A percentile compares a stretch with the other conserved stretches of the same genome.
phyloP scores from a whole-genome alignment of 2,113 vertebrate species.

The Bos indicus region DNA sequence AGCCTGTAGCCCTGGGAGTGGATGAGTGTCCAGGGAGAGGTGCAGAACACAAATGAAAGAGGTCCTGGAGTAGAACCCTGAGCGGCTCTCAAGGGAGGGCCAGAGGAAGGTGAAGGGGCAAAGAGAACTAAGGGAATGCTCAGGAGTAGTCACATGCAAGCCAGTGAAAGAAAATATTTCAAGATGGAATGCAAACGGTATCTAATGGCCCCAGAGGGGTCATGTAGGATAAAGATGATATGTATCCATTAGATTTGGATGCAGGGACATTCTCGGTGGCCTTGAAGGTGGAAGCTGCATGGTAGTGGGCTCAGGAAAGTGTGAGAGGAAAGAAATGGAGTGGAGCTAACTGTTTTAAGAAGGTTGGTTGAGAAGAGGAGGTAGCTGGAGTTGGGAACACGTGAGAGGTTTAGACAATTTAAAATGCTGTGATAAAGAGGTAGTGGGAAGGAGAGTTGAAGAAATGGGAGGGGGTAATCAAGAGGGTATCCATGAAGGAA shows the following conservation, averaged over 20 bases:
- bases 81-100: neutral
- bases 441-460: neutral
- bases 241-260: neutral
- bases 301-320: neutral
- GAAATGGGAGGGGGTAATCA: neutral
- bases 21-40: neutral
- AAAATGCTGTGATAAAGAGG: neutral
- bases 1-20: neutral
- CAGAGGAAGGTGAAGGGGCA: neutral
- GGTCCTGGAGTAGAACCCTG: neutral
- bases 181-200: neutral
- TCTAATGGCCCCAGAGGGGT: neutral
- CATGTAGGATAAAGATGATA: neutral
- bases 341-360: neutral
- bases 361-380: neutral
- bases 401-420: neutral
- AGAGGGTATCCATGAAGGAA: neutral
- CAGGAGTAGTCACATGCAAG: neutral
- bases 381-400: neutral
- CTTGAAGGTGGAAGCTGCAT: neutral
- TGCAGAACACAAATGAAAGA: neutral
- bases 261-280: neutral
- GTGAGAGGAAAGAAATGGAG: neutral
- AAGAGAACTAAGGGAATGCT: neutral
- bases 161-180: neutral